Conservation (phyloP, 1,140 invertebrate genomes). For the Aleiodes sp. region DNA sequence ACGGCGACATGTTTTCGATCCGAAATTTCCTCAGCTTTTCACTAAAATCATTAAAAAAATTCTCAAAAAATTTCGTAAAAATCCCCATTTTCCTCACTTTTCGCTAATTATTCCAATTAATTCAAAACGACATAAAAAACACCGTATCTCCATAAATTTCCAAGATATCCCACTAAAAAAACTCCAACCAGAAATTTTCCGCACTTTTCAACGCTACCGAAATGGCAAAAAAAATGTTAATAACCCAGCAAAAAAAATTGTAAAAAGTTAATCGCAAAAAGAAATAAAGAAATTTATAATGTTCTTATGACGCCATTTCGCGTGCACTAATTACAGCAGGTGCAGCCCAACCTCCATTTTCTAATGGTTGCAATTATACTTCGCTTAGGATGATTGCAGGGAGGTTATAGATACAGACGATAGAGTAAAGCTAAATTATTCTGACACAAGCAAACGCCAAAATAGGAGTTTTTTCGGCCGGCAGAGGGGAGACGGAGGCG, state of each 20-base stretch:
- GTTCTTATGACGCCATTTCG: conserved; percentile 1
- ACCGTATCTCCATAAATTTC: no score
- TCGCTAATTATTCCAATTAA: no score
- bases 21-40: no score
- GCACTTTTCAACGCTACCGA: no score
- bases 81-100: no score
- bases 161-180: no score
- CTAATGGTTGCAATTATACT: conserved; percentile 48
- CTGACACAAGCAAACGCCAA: neutral
- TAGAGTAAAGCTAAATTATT: conserved; percentile 15
- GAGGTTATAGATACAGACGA: neutral
- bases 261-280: neutral
- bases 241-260: neutral
- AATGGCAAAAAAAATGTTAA: neutral
- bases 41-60: no score
- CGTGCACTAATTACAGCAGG: conserved; percentile 17
- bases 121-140: no score
- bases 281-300: neutral
- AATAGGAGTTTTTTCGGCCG: neutral
- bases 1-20: no score
- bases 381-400: conserved; percentile 45
- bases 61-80: no score
- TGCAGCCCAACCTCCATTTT: conserved; percentile 7
- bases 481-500: neutral
- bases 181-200: no score